Base-by-base conservation (phyloP, 2,113 vertebrate species). In the Steatornis caripensis region DNA sequence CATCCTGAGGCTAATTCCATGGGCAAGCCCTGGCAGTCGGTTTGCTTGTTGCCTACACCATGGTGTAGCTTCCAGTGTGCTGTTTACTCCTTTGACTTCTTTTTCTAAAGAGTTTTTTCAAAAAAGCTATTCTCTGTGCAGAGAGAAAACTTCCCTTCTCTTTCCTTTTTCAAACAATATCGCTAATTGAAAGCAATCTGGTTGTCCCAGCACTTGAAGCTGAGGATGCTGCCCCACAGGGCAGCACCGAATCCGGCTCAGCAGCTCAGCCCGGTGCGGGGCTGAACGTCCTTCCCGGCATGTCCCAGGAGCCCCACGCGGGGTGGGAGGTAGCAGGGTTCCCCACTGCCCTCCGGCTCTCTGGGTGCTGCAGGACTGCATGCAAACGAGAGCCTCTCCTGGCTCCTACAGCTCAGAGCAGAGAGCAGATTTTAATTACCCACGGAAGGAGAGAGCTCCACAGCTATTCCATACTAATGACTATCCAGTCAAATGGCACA, bases 371-470 rank as follows among this genome's bases (percentile, higher is more conserved):
- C 60, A 70, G 71, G 72, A 19, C 51, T 58, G 69, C 60, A 61
- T 84, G 77, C 6, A 77, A 84, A 87, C 53, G 72, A 90, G 68
- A 68, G 37, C 27, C 12, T 81, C 41, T 86, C 34, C 76, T 39
- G 27, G 76, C 60, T 87, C 84, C 53, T 36, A 48, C 87, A 68
- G 74, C 87, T 95, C 87, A 39, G 66, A 65, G 86, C 90, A 71
- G 39, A 61, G 71, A 93, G 66, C 70, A 87, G 87, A 49, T 93
- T 92, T 94, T 95, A 97, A 95, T 96, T 95, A 91, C 95, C 43
- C 89, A 66, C 1, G 4, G 23, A 79, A 95, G 84, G 91, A 91
- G 74, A 69, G 48, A 37, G 66, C 72, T 66, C 80, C 84, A 84
- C 74, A 34, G 74, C 91, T n/a, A 61, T 62, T 78, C 87, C 84